Base-by-base conservation (phyloP, 2,888 invertebrate genomes). In the Drosophila gaucha region DNA sequence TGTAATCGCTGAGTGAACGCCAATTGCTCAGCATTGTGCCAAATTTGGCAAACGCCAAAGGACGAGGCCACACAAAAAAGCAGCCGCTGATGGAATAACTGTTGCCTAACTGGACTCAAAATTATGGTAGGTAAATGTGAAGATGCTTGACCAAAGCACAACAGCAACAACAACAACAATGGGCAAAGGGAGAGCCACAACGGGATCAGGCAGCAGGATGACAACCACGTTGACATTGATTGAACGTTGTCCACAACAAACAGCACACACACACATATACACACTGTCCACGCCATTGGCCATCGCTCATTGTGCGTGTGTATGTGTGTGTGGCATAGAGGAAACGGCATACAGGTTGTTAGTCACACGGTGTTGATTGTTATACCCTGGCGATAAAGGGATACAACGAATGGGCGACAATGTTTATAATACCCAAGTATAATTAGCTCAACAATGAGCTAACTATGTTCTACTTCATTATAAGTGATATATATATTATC, bases 231-330 rank as follows among this genome's bases (percentile, higher is more conserved):
- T 84, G 84, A 88, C 84, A 84, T 80, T 84, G 88, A 84, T 84
- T 80, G 83, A 84, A 86, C 78, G 88, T 75, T 88, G 86, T 73
- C 84, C 88, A 83, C 88, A 76, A 67, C 78, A 78, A 84, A 82
- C 75, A 68, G 55, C 57, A 31, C 39, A 55, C 58, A 46, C 50
- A 28, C 57, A 28, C 50, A 54, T 46, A 56, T 30, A 31, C 35
- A 31, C 47, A 41, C 9, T 44, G 44, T 44, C 28, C 57, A 50
- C 35, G 55, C 55, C 47, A 57, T 57, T 58, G 50, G 55, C 63
- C 52, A 50, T 64, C 55, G 52, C 44, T 41, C 59, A 51, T 54
- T 35, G 35, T 36, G 26, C 9, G 24, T 26, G 18, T 20, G 43
- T 24, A 14, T 3, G 39, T 22, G 46, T 20, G 60, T 22, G n/a